Base-by-base conservation (phyloP, 1,140 invertebrate species). In the Anastrepha obliqua region DNA sequence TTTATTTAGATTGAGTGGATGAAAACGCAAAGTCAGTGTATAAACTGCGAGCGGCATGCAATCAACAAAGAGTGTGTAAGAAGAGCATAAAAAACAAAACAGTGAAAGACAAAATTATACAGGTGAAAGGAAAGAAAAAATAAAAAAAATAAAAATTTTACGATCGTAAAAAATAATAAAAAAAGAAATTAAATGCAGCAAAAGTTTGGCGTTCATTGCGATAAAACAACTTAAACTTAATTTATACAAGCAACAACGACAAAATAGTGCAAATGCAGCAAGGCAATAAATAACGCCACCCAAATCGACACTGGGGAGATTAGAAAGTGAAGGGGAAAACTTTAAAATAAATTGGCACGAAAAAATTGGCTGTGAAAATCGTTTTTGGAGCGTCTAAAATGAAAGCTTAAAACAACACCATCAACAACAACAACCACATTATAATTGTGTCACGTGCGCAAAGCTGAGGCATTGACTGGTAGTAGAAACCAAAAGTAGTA, bases 371-470 rank as follows among this genome's bases (percentile, higher is more conserved):
- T 39, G 11, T 15, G 42, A 74, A 74, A 70, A 70, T 44, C 15
- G 67, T 67, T 67, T 67, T 29, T 39, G 29, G 65, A 7, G 17
- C 6, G 3, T 11, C 13, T 4, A 11, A 44, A 74, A 44, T 13
- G 65, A 70, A 70, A 70, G 13, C 65, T 42, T 17, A 74, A 17
- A 6, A 13, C 67, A 74, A 44, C 2, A 74, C 44, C 13, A 17
- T 7, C 42, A 74, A 42, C 60, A 74, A 74, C 15, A 74, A 74
- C 2, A 44, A 47, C 67, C 44, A 70, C 60, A 70, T 74, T 44
- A 74, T 74, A 47, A 74, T 74, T 74, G 67, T 74, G 67, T 74
- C 67, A 74, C 67, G 67, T 74, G 67, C 67, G 42, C 42, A 15
- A 47, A 74, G 15, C 3, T 29, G 42, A 70, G 65, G 65, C 13